A percentile compares a stretch with the other conserved stretches of the same genome.
These are phyloP conservation scores for Bradypodion pumilum DNA, from an alignment of 2,797 vertebrate genomes.

Conservation along the genomic window DNA sequence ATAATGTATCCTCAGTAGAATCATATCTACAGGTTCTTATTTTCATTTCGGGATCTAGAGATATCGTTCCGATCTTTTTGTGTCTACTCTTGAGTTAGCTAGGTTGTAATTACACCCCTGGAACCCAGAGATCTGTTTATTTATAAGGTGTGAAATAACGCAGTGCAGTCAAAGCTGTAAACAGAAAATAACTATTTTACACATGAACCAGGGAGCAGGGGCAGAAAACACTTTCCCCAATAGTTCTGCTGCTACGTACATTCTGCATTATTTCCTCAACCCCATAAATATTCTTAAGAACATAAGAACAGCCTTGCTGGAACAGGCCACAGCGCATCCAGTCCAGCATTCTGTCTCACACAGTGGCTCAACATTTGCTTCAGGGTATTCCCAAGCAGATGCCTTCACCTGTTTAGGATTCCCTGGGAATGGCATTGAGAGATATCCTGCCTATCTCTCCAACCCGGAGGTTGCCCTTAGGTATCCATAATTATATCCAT, in stretches of 20 bases:
- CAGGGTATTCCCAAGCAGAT: too few species aligned
- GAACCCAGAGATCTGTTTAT: neutral
- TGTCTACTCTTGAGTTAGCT: neutral
- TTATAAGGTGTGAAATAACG: neutral
- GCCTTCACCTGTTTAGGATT: too few species aligned
- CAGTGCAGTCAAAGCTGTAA: neutral
- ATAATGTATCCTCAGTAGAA: neutral
- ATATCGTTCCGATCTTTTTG: neutral
- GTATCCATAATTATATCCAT: too few species aligned
- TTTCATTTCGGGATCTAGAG: neutral
- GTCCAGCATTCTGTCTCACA: too few species aligned
- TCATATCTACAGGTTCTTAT: neutral
- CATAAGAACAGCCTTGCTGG: too few species aligned
- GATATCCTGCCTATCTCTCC: too few species aligned
- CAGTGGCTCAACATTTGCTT: too few species aligned
- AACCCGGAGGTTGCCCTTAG: too few species aligned
- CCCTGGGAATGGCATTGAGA: too few species aligned
- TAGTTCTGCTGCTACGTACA: neutral
- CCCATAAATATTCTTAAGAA: neutral
- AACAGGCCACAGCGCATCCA: too few species aligned
- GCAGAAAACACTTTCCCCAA: neutral
- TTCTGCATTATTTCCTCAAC: conserved; percentile 10
- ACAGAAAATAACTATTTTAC: neutral
- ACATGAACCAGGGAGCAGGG: neutral
- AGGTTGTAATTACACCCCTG: neutral